These are phyloP conservation scores for Acanthococcus lagerstroemiae DNA, from an alignment of 2,888 invertebrate species.

Conservation along the genomic window DNA sequence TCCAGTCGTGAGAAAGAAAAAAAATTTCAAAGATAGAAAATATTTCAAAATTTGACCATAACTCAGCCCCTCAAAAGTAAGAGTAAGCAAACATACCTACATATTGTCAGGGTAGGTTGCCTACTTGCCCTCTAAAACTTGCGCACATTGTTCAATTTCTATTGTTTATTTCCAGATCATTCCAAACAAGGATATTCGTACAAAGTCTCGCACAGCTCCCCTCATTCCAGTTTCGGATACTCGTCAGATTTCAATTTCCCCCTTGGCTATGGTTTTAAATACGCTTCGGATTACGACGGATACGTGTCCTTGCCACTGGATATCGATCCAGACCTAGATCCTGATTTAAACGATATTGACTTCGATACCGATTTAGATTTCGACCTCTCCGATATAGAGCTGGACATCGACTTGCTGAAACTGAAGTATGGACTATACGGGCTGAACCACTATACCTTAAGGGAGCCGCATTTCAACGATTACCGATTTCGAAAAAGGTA, in stretches of 20 bases:
- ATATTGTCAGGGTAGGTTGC: too few relatives aligned
- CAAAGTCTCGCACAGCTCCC: background rate
- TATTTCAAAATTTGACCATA: too few relatives aligned
- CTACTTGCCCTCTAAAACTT: too few relatives aligned
- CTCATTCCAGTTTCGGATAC: background rate
- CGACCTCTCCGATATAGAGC: constrained; percentile 15
- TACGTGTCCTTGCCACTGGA: background rate
- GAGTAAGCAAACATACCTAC: too few relatives aligned
- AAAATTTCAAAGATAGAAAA: too few relatives aligned
- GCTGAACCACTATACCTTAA: constrained; percentile 14
- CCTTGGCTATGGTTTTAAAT: constrained; percentile 8
- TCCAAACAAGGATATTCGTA: background rate
- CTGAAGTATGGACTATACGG: constrained; percentile 23
- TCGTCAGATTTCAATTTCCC: background rate
- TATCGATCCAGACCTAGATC: constrained; percentile 8
- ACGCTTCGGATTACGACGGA: constrained; percentile 23
- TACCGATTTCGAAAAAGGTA: constrained; percentile 25
- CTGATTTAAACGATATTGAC: background rate
- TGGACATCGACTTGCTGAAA: constrained; percentile 21
- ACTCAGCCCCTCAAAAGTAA: too few relatives aligned
- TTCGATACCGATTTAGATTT: constrained; percentile 9
- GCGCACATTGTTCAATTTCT: too few relatives aligned
- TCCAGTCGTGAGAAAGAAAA: too few relatives aligned
- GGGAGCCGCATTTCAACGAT: constrained; percentile 15
- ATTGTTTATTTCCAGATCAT: too few relatives aligned